These are phyloP conservation scores for Eurystomus glaucurus DNA, from an alignment of 2,797 vertebrate species.

Conservation along the genomic window DNA sequence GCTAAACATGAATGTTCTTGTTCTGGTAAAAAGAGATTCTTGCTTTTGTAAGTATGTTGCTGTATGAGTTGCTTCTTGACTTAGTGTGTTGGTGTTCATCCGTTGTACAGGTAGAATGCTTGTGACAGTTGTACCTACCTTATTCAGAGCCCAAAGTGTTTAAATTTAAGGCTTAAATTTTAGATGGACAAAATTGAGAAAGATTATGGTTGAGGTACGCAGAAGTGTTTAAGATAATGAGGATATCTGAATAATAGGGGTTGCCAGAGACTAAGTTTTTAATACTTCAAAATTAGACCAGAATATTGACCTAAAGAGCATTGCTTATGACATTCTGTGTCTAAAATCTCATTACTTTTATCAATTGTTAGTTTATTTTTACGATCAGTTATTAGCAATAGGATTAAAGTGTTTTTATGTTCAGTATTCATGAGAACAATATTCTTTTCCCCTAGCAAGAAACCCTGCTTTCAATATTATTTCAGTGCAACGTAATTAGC, in stretches of 20 bases:
- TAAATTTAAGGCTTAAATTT: not conserved
- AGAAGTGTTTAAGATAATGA: not conserved
- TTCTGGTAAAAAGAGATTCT: not conserved
- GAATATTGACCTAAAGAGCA: not conserved
- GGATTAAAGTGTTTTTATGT: not conserved
- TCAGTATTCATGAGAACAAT: not conserved
- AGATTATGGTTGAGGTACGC: not conserved
- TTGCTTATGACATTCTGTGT: not conserved
- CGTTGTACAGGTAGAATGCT: not conserved
- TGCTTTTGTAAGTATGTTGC: not conserved
- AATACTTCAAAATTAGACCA: not conserved
- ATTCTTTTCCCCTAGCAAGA: not conserved
- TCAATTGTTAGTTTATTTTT: not conserved
- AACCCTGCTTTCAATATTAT: not conserved
- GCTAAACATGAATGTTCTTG: not conserved
- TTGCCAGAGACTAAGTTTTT: not conserved
- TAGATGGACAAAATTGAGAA: not conserved
- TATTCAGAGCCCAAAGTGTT: not conserved
- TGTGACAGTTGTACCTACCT: not conserved
- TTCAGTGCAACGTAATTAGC: not conserved
- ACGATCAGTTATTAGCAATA: not conserved
- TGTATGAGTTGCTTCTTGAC: not conserved
- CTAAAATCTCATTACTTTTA: not conserved
- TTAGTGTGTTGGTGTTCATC: rapidly evolving
- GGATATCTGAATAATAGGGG: not conserved